These are phyloP conservation scores for Leptestheria dahalacensis DNA, from an alignment of 1,140 invertebrate species.

Conservation along the genomic window DNA sequence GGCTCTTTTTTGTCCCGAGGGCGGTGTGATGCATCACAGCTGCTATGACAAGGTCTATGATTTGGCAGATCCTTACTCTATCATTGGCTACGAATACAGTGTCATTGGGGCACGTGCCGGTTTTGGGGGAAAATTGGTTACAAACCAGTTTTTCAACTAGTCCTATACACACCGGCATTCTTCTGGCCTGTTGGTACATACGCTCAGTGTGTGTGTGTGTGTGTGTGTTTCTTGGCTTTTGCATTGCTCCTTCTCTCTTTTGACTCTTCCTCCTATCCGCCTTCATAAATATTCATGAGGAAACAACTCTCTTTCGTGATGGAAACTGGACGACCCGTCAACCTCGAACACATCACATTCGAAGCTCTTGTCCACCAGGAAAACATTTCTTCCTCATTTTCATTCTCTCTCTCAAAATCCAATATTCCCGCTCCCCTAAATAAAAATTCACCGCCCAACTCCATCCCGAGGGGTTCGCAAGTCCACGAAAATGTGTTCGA, in stretches of 20 bases:
- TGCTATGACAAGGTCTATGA: conserved; percentile 5
- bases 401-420: neutral
- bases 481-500: too few species aligned
- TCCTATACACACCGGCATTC: too few species aligned
- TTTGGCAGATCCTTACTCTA: neutral
- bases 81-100: conserved; percentile 1
- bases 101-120: neutral
- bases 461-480: too few species aligned
- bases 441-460: too few species aligned
- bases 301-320: neutral
- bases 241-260: neutral
- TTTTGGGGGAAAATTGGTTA: too few species aligned
- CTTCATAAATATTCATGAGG: neutral
- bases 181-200: too few species aligned
- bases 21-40: conserved; percentile 5
- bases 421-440: too few species aligned
- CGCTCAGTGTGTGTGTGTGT: neutral
- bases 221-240: neutral
- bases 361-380: neutral
- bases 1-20: neutral
- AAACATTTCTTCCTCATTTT: neutral
- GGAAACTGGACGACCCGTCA: neutral
- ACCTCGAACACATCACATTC: neutral
- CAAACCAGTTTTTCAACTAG: too few species aligned
- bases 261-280: neutral